phyloP scores from a whole-genome alignment of 1,140 invertebrate genomes.

The Aphis craccivora region DNA sequence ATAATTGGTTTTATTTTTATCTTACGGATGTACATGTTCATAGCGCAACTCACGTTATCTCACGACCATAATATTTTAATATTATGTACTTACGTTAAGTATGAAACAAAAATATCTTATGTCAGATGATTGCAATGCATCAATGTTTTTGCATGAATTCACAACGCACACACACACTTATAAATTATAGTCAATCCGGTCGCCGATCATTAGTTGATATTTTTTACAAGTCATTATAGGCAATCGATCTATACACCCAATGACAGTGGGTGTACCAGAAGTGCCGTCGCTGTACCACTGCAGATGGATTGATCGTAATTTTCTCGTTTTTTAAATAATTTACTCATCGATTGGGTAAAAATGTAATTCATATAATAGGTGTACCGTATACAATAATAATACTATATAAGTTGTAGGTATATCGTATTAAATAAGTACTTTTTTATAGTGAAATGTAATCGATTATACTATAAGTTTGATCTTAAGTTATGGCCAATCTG shows the following conservation, averaged over 20 bases:
- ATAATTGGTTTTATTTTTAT: conserved; percentile 15
- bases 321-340: neutral
- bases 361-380: neutral
- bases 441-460: neutral
- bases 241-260: neutral
- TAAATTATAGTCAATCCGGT: neutral
- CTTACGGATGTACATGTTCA: no score
- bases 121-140: neutral
- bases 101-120: neutral
- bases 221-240: neutral
- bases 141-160: neutral
- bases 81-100: neutral
- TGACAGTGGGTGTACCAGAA: neutral
- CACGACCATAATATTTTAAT: neutral
- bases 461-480: neutral
- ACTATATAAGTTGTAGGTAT: neutral
- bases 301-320: neutral
- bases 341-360: neutral
- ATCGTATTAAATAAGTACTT: no score
- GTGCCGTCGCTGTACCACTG: neutral
- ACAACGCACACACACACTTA: neutral
- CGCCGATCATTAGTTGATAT: neutral
- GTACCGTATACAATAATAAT: neutral
- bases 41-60: neutral
- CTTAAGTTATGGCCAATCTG: neutral